A percentile compares a stretch with the other conserved stretches of the same genome.
phyloP scores from a whole-genome alignment of 2,888 invertebrate species.

The Lasiommata megera region DNA sequence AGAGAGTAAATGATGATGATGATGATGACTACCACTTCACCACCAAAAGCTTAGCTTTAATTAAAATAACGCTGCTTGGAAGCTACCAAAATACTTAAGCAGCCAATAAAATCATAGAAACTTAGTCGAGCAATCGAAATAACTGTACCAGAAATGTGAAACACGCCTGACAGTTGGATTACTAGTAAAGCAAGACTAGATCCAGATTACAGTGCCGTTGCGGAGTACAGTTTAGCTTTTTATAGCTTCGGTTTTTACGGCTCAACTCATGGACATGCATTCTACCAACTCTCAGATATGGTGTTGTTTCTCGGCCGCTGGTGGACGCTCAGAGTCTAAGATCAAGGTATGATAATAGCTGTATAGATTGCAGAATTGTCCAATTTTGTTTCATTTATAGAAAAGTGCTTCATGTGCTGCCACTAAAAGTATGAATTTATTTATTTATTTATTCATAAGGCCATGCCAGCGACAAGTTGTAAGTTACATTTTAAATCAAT shows the following conservation, averaged over 20 bases:
- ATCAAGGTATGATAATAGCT: not conserved
- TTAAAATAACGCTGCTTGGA: too few relatives aligned
- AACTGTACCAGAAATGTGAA: not conserved
- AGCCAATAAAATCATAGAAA: not conserved
- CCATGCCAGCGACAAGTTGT: too few relatives aligned
- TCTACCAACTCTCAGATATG: not conserved
- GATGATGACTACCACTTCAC: too few relatives aligned
- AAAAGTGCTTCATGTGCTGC: too few relatives aligned
- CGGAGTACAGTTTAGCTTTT: constrained; percentile 4
- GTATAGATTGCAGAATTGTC: too few relatives aligned
- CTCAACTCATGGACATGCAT: not conserved
- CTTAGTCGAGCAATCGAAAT: not conserved
- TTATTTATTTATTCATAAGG: too few relatives aligned
- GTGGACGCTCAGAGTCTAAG: not conserved
- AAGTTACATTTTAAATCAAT: too few relatives aligned
- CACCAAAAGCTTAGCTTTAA: too few relatives aligned
- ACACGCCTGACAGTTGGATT: not conserved
- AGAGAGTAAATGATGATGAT: too few relatives aligned
- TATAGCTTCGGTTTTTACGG: not conserved
- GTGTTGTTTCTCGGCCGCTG: not conserved
- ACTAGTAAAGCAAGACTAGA: constrained; percentile 5
- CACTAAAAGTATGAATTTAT: too few relatives aligned
- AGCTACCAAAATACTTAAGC: not conserved
- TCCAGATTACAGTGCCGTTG: constrained; percentile 9
- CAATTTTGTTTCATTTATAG: too few relatives aligned